Evolutionary conservation across 2,888 invertebrate genomes (phyloP).

Genomic region (Halictus ligatus): DNA sequence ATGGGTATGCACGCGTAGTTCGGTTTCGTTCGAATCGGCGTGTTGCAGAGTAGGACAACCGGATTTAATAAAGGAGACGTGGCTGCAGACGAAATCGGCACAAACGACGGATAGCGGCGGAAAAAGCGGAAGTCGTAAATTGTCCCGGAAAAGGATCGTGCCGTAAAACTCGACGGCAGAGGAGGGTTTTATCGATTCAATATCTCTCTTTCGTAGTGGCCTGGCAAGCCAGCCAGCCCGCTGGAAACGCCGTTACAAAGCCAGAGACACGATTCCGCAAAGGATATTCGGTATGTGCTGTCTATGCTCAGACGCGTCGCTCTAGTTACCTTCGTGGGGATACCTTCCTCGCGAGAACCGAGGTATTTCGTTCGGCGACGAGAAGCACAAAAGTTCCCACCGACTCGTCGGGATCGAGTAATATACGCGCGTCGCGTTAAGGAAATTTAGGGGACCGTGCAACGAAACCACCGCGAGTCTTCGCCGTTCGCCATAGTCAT

Average conservation of each 20-base stretch:
- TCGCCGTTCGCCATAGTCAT: slow-evolving; percentile 16
- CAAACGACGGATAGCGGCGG: slow-evolving; percentile 51
- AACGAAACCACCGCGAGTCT: slow-evolving; percentile 32
- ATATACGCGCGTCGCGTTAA: slow-evolving; percentile 78
- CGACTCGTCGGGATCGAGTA: slow-evolving; percentile 62
- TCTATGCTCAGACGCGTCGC: slow-evolving; percentile 42
- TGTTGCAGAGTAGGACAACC: slow-evolving; percentile 25
- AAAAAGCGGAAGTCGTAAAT: slow-evolving; percentile 69
- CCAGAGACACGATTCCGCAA: slow-evolving; percentile 57
- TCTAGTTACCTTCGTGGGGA: slow-evolving; percentile 5
- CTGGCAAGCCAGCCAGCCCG: slow-evolving; percentile 51
- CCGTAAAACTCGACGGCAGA: slow-evolving; percentile 64
- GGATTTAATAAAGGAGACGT: slow-evolving; percentile 65
- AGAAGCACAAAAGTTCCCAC: slow-evolving; percentile 50
- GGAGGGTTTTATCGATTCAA: slow-evolving; percentile 72
- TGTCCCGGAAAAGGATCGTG: slow-evolving; percentile 66
- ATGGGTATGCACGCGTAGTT: too few species aligned
- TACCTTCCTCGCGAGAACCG: slow-evolving; percentile 8
- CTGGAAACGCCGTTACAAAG: slow-evolving; percentile 63
- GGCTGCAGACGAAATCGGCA: slow-evolving; percentile 59
- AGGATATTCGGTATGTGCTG: slow-evolving; percentile 62
- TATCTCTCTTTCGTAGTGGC: slow-evolving; percentile 65
- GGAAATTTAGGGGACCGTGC: slow-evolving; percentile 78
- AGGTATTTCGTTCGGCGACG: slow-evolving; percentile 23
- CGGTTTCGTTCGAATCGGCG: slow-evolving; percentile 30